Base-by-base conservation (phyloP, 2,797 vertebrate genomes). In the Furcifer pardalis region DNA sequence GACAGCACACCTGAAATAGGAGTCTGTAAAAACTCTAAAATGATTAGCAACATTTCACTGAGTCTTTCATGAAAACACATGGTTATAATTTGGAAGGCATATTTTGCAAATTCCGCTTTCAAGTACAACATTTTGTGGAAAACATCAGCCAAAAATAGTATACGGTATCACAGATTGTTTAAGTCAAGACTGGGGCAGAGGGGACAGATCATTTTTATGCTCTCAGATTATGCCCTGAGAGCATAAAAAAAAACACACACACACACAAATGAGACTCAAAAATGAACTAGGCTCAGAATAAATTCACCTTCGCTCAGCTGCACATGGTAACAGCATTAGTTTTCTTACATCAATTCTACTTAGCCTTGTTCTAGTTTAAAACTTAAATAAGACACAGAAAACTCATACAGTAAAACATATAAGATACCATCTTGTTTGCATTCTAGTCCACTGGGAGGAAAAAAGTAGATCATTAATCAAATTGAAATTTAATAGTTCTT, bases 281-380 rank as follows among this genome's bases (percentile, higher is more conserved):
- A 90, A 78, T 69, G 83, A 89, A 84, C 81, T 32, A 81, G 79
- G 77, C n/a, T 89, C 77, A 86, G 0, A 84, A 73, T 88, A 91
- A 93, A 92, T 91, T 93, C 90, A 93, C 92, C 90, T 92, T 91
- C 87, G 56, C 89, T 84, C 81, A 88, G 73, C 63, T 23, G 79
- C 81, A 86, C 62, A 83, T 65, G 49, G 83, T 35, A 65, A 80
- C 2, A 83, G 82, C 15, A 13, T 72, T 82, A 82, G 35, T n/a
- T 49, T 59, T 65, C 44, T 74, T 59, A 68, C 73, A 81, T 66
- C 75, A 3, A 0, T 30, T 21, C 12, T 21, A 5, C 27, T 52
- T 63, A 52, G 40, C 7, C 35, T 81, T 68, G 8, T 40, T 52
- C 60, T 85, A 80, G 68, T 40, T 65, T 78, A 42, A 71, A 42